These are phyloP conservation scores for Neogale vison DNA, from an alignment of 2,113 vertebrate species.

Conservation along the genomic window DNA sequence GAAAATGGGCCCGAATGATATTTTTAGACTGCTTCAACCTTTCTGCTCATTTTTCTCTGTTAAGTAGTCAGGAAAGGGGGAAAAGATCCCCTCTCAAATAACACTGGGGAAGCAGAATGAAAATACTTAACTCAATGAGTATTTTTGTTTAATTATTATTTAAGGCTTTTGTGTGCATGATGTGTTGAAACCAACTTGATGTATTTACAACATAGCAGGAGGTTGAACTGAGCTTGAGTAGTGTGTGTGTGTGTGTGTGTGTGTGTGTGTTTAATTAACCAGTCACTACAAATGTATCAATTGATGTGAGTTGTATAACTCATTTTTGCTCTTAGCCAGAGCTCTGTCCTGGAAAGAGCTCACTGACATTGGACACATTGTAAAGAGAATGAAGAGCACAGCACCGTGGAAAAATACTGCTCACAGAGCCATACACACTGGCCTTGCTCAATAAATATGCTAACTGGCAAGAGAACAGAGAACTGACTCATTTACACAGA, in stretches of 20 bases:
- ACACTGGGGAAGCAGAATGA: not conserved
- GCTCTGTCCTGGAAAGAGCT: not conserved
- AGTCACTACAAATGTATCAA: not conserved
- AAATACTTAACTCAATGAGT: constrained; percentile 45
- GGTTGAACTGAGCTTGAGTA: not conserved
- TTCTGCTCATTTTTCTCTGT: constrained; percentile 39
- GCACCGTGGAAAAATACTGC: too few species aligned
- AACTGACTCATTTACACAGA: not conserved
- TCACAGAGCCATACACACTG: not conserved
- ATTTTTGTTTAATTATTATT: constrained; percentile 56
- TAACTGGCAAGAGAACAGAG: not conserved
- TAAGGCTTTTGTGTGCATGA: not conserved
- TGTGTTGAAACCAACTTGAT: not conserved
- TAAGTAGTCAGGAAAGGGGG: not conserved
- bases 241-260: not conserved
- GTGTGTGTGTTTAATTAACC: not conserved
- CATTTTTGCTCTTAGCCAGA: not conserved
- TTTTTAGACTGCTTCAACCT: constrained; percentile 73
- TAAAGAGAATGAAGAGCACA: not conserved
- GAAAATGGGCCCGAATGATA: constrained; percentile 21
- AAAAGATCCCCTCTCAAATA: not conserved
- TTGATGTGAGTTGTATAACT: not conserved
- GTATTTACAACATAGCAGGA: constrained; percentile 18
- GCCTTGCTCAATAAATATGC: not conserved
- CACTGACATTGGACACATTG: not conserved